A percentile compares a stretch with the other conserved stretches of the same genome.
Evolutionary conservation across 2,888 invertebrate species (phyloP).

Genomic region (Xylota sylvarum): DNA sequence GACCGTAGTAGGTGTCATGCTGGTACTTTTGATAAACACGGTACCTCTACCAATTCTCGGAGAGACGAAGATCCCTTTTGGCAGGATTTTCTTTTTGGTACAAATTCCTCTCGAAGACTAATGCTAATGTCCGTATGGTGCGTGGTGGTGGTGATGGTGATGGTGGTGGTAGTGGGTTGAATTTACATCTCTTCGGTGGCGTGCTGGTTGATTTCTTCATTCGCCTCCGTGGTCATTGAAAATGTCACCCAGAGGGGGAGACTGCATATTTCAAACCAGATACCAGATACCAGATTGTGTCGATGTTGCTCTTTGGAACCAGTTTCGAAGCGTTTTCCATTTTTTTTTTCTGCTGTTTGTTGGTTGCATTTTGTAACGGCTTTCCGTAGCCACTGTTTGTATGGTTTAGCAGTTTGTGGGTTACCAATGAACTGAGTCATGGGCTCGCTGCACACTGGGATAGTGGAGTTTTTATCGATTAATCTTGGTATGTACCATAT

Average conservation of each 20-base stretch:
- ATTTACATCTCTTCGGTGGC: constrained; percentile 28
- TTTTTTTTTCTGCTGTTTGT: constrained; percentile 19
- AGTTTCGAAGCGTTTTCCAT: constrained; percentile 58
- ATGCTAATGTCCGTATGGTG: constrained; percentile 34
- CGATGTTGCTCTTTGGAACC: constrained; percentile 51
- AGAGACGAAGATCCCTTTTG: constrained; percentile 11
- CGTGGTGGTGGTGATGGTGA: neutral
- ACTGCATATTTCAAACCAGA: constrained; percentile 32
- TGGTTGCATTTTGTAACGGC: constrained; percentile 43
- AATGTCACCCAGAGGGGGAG: constrained; percentile 52
- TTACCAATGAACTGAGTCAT: constrained; percentile 70
- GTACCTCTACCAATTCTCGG: neutral
- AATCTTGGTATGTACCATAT: constrained; percentile 60
- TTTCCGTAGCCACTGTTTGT: constrained; percentile 42
- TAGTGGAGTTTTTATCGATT: constrained; percentile 54
- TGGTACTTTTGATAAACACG: constrained; percentile 6
- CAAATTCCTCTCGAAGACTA: neutral
- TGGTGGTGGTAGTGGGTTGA: constrained; percentile 17
- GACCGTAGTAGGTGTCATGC: constrained; percentile 24
- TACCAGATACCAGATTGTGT: constrained; percentile 47
- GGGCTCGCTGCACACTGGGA: neutral
- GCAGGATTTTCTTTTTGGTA: constrained; percentile 1
- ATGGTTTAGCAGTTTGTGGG: constrained; percentile 63
- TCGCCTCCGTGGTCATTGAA: constrained; percentile 52
- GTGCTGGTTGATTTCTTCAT: constrained; percentile 57